Evolutionary conservation across 2,797 vertebrate genomes (phyloP).

Genomic region (Sebastes goodei): DNA sequence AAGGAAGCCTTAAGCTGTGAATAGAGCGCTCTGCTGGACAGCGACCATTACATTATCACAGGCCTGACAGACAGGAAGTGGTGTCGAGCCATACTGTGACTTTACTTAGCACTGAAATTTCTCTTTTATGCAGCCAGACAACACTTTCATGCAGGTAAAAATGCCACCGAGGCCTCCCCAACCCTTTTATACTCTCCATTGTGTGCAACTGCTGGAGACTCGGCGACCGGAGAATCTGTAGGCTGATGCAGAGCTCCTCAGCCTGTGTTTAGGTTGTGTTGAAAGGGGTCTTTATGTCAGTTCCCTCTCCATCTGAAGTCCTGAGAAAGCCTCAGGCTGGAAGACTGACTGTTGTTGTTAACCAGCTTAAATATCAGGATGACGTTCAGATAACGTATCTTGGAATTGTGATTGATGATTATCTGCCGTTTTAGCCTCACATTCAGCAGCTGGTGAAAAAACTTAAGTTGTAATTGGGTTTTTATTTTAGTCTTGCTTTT

Average conservation of each 20-base stretch:
- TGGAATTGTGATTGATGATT: too few species aligned
- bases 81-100: slow-evolving; percentile 27
- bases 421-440: too few species aligned
- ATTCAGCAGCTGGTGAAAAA: too few species aligned
- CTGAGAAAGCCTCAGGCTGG: slow-evolving; percentile 11
- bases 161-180: slow-evolving; percentile 8
- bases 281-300: slow-evolving; percentile 38
- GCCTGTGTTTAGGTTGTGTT: slow-evolving; percentile 5
- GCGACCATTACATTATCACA: slow-evolving; percentile 42
- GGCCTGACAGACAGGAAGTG: slow-evolving; percentile 36
- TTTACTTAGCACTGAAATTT: slow-evolving; percentile 26
- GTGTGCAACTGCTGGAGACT: slow-evolving; percentile 24
- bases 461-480: too few species aligned
- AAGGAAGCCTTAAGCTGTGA: slow-evolving; percentile 52
- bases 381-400: too few species aligned
- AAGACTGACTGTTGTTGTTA: slow-evolving; percentile 1
- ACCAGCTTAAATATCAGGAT: background rate
- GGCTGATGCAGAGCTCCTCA: slow-evolving; percentile 9
- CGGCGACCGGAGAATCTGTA: background rate
- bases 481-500: too few species aligned
- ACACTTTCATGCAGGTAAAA: slow-evolving; percentile 40
- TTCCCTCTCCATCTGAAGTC: slow-evolving; percentile 28
- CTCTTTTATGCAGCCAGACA: slow-evolving; percentile 40
- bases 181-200: slow-evolving; percentile 6
- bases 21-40: slow-evolving; percentile 41